These are phyloP conservation scores for Drosophila koepferae DNA, from an alignment of 2,888 invertebrate genomes.

Conservation along the genomic window DNA sequence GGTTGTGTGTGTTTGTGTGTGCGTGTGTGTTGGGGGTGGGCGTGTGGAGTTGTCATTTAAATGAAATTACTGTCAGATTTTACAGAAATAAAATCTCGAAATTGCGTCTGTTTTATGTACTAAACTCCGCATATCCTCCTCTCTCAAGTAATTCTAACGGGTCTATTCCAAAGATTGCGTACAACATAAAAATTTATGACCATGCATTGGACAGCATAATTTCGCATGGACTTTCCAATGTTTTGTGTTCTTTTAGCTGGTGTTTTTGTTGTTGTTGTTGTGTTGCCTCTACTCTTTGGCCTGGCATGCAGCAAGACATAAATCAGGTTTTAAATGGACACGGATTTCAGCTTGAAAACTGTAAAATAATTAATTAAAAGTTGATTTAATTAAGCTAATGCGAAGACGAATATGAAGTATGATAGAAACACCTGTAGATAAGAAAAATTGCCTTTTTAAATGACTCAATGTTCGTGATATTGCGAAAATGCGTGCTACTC, in stretches of 20 bases:
- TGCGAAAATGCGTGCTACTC: neutral
- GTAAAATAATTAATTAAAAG: slow-evolving; percentile 12
- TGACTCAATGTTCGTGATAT: neutral
- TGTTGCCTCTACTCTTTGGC: slow-evolving; percentile 31
- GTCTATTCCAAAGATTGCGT: slow-evolving; percentile 30
- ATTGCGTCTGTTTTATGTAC: slow-evolving; percentile 77
- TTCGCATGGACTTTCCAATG: slow-evolving; percentile 61
- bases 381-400: slow-evolving; percentile 9
- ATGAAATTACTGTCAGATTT: slow-evolving; percentile 80
- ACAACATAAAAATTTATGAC: slow-evolving; percentile 73
- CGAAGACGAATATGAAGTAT: neutral
- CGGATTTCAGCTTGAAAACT: slow-evolving; percentile 10
- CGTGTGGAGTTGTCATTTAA: slow-evolving; percentile 70
- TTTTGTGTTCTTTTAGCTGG: slow-evolving; percentile 8
- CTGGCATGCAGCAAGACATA: slow-evolving; percentile 32
- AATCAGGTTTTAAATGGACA: slow-evolving; percentile 32
- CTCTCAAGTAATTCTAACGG: slow-evolving; percentile 41
- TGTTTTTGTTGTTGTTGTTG: neutral
- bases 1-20: slow-evolving; percentile 11
- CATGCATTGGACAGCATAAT: slow-evolving; percentile 71
- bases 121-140: slow-evolving; percentile 17
- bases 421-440: slow-evolving; percentile 5
- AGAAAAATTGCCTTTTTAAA: neutral
- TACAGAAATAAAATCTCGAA: slow-evolving; percentile 76
- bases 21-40: slow-evolving; percentile 17